Conservation (phyloP, 1,140 invertebrate genomes). For the Drosophila persimilis region DNA sequence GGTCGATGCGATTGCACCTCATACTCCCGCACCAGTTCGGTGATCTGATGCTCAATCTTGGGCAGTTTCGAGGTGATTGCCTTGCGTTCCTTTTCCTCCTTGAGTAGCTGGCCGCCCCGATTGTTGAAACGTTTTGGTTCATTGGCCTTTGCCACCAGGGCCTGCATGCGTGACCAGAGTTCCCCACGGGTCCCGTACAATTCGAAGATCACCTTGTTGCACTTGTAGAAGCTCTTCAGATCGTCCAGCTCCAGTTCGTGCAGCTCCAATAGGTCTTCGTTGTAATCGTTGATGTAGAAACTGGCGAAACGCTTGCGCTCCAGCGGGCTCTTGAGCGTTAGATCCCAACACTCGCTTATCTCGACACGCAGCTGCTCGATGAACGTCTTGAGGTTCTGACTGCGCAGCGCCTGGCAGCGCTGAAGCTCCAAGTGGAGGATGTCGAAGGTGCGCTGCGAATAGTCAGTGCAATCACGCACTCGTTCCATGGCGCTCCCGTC, state of each 20-base stretch:
- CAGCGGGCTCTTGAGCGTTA: conserved; percentile 86
- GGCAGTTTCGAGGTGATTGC: conserved; percentile 87
- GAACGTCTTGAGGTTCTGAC: conserved; percentile 88
- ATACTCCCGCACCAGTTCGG: conserved; percentile 84
- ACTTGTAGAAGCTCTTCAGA: conserved; percentile 87
- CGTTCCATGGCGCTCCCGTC: conserved; percentile 42
- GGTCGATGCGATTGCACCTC: conserved; percentile 83
- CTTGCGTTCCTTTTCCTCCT: conserved; percentile 93
- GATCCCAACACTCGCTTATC: conserved; percentile 88
- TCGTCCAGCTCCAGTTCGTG: conserved; percentile 90
- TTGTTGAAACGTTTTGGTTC: conserved; percentile 93
- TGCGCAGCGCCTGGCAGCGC: conserved; percentile 86
- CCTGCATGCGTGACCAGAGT: conserved; percentile 87
- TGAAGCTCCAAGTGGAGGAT: conserved; percentile 86
- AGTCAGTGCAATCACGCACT: conserved; percentile 43
- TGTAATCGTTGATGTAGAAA: conserved; percentile 86
- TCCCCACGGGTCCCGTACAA: conserved; percentile 86
- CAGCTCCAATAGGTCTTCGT: conserved; percentile 88
- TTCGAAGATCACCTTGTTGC: conserved; percentile 87
- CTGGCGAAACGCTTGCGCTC: conserved; percentile 87
- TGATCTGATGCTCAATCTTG: conserved; percentile 87
- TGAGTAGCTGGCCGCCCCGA: conserved; percentile 91
- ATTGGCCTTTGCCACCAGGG: conserved; percentile 88
- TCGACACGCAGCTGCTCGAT: conserved; percentile 88
- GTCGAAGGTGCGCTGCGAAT: conserved; percentile 83